phyloP scores from a whole-genome alignment of 1,140 invertebrate species.

The Halesus radiatus region DNA sequence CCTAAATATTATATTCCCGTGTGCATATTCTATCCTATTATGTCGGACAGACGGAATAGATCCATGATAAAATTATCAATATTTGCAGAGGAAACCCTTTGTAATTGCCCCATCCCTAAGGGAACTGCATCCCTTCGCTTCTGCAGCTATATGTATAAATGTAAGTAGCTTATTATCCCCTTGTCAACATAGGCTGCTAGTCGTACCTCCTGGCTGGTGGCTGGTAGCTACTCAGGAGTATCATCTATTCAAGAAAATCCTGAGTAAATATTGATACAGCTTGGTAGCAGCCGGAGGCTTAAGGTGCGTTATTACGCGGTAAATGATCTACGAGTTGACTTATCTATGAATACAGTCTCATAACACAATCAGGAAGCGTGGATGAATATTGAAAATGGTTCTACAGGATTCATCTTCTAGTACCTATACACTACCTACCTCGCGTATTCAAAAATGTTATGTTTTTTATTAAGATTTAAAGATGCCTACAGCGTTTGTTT shows the following conservation, averaged over 20 bases:
- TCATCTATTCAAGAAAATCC: slow-evolving; percentile 43
- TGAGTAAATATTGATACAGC: slow-evolving; percentile 55
- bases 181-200: slow-evolving; percentile 48
- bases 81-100: slow-evolving; percentile 49
- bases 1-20: neutral
- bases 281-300: slow-evolving; percentile 4
- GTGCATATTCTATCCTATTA: slow-evolving; percentile 23
- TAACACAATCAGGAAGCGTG: no score
- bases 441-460: no score
- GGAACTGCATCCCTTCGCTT: slow-evolving; percentile 22
- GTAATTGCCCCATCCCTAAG: slow-evolving; percentile 50
- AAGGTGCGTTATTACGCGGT: slow-evolving; percentile 24
- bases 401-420: no score
- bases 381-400: no score
- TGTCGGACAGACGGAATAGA: slow-evolving; percentile 27
- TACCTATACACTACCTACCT: no score
- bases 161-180: slow-evolving; percentile 52
- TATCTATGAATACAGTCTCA: neutral
- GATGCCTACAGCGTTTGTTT: no score
- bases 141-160: neutral
- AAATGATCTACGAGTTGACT: neutral
- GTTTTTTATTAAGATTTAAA: no score
- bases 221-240: neutral
- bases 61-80: slow-evolving; percentile 41
- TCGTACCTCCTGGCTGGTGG: slow-evolving; percentile 6